phyloP scores from a whole-genome alignment of 2,888 invertebrate species.

The Melangyna quadrimaculata region DNA sequence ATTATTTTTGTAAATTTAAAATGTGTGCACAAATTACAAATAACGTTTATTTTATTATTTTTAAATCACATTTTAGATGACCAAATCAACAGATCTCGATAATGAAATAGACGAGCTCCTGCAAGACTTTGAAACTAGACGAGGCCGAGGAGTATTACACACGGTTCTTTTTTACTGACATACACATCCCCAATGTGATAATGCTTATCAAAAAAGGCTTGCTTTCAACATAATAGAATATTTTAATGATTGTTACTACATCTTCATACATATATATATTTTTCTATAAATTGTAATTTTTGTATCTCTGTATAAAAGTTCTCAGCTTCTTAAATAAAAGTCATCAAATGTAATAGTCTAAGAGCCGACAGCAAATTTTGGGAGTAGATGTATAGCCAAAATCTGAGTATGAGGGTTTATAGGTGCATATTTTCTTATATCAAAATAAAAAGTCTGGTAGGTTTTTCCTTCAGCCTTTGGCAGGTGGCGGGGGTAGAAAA shows the following conservation, averaged over 20 bases:
- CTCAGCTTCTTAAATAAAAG: constrained; percentile 48
- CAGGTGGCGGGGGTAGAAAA: too few species aligned
- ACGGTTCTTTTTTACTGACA: constrained; percentile 95
- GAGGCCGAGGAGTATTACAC: constrained; percentile 93
- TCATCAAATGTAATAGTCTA: constrained; percentile 64
- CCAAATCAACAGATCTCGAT: constrained; percentile 95
- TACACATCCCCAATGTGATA: constrained; percentile 6
- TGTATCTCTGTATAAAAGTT: constrained; percentile 61
- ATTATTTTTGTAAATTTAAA: too few species aligned
- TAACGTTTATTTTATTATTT: constrained; percentile 15
- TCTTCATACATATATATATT: constrained; percentile 66
- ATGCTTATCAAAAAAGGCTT: constrained; percentile 9
- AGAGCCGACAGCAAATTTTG: too few species aligned
- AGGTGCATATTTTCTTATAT: too few species aligned
- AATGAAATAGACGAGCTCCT: constrained; percentile 98
- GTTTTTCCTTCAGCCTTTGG: too few species aligned
- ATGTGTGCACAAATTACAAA: too few species aligned
- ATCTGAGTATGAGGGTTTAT: too few species aligned
- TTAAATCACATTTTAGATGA: too few species aligned
- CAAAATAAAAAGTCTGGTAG: too few species aligned
- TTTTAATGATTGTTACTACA: constrained; percentile 60
- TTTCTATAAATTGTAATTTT: constrained; percentile 67
- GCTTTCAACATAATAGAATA: constrained; percentile 33
- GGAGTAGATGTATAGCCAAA: too few species aligned
- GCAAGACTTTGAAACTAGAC: constrained; percentile 95